These are phyloP conservation scores for Neodiprion pinetum DNA, from an alignment of 1,140 invertebrate genomes.

Conservation along the genomic window DNA sequence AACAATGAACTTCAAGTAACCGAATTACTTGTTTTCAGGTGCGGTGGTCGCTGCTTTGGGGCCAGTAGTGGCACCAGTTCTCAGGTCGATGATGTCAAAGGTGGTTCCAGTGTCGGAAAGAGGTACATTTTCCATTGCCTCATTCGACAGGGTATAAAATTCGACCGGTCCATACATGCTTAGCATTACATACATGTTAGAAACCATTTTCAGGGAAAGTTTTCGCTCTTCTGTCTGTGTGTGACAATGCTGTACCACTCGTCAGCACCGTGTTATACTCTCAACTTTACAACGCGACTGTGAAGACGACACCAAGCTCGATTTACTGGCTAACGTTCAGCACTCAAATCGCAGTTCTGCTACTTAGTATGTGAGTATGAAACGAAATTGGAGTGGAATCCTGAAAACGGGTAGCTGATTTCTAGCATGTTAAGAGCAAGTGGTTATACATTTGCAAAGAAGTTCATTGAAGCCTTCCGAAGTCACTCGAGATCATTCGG, in stretches of 20 bases:
- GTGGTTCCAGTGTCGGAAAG: slow-evolving; percentile 70
- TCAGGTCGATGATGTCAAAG: slow-evolving; percentile 79
- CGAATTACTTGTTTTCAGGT: slow-evolving; percentile 52
- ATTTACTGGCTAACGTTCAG: slow-evolving; percentile 75
- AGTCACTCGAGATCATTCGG: no score
- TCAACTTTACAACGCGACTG: slow-evolving; percentile 73
- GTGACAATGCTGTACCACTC: slow-evolving; percentile 77
- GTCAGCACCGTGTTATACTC: slow-evolving; percentile 74
- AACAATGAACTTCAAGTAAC: slow-evolving; percentile 14
- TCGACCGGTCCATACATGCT: neutral
- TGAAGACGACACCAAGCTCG: slow-evolving; percentile 62
- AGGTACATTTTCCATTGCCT: slow-evolving; percentile 56
- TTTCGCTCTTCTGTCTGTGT: slow-evolving; percentile 76
- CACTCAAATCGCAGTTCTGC: slow-evolving; percentile 70
- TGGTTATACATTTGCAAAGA: no score
- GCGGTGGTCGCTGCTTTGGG: slow-evolving; percentile 72
- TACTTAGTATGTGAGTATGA: slow-evolving; percentile 68
- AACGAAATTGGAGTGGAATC: no score
- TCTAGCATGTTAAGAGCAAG: no score
- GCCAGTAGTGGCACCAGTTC: slow-evolving; percentile 74
- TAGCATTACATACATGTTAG: neutral
- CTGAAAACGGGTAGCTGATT: no score
- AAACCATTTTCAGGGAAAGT: slow-evolving; percentile 67
- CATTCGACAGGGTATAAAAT: no score
- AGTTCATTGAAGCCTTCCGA: no score